Base-by-base conservation (phyloP, 2,797 vertebrate genomes). In the Odontamblyopus lacepedii region DNA sequence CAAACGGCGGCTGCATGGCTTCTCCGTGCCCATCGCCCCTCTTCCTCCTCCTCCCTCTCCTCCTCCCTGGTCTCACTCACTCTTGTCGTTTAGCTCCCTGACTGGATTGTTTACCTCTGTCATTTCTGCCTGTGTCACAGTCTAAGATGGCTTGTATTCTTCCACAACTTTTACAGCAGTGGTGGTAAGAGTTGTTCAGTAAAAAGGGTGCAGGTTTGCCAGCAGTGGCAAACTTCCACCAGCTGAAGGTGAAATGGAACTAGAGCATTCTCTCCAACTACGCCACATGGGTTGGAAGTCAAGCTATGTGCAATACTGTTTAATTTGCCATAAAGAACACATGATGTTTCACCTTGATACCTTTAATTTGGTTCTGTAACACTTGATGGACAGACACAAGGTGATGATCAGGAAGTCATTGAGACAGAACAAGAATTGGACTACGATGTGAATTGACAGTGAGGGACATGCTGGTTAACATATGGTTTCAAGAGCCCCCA, bases 381-480 rank as follows among this genome's bases (percentile, higher is more conserved):
- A 15, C 4, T 48, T 48, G 96, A 92, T 53, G 95, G 93, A 44
- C 51, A 78, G 23, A 91, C 93, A 77, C 94, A 89, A 0, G 95
- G 95, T 1, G 95, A 95, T 6, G 95, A 95, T 3, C 81, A 89
- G 85, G 95, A 96, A 23, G 96, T 96, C 74, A 95, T 95, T 0
- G 93, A 94, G 30, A 96, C 95, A 0, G 95, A 94, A 6, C 95
- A 94, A 79, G 95, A 98, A 83, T 93, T 94, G 8, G 96, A 98
- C 92, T 96, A 98, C 75, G 97, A 97, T 72, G 94, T 99, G 74
- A 97, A 99, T 85, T 91, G 96, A 72, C 97, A 8, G 96, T 99
- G 94, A 94, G 97, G n/a, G 98, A 98, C 93, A 97, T 99, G 96
- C 92, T 99, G 92, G 97, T 96, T 32, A 98, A 98, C 90, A 98